phyloP scores from a whole-genome alignment of 92 coral and sea anemone genomes.

The Bergia puertoricense region DNA sequence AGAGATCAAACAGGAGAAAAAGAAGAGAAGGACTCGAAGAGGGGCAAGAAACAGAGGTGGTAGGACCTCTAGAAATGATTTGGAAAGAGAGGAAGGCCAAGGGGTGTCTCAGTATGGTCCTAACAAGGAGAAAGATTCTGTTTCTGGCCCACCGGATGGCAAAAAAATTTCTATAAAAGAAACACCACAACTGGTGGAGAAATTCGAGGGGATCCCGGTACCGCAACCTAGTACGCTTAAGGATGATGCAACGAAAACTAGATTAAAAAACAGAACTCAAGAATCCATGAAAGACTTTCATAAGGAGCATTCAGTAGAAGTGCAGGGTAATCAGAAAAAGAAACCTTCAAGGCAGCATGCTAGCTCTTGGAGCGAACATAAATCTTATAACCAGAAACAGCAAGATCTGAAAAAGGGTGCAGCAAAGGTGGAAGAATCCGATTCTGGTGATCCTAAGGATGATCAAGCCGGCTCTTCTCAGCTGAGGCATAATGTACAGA shows the following conservation, averaged over 20 bases:
- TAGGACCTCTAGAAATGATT: neutral
- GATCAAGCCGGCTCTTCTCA: neutral
- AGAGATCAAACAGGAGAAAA: slow-evolving; percentile 16
- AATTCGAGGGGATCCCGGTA: neutral
- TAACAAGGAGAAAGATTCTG: neutral
- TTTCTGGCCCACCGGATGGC: neutral
- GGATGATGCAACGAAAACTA: neutral
- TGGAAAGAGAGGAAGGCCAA: neutral
- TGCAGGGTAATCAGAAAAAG: neutral
- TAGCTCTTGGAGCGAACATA: slow-evolving; percentile 34
- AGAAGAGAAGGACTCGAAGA: slow-evolving; percentile 28
- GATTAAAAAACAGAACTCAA: neutral
- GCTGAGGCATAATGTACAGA: neutral
- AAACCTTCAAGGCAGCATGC: slow-evolving; percentile 27
- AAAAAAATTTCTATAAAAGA: neutral
- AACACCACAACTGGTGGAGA: neutral
- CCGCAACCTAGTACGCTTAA: neutral
- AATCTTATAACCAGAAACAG: neutral
- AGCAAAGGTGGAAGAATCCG: neutral
- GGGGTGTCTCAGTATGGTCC: neutral
- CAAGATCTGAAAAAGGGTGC: neutral
- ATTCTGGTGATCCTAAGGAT: neutral
- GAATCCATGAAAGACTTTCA: neutral
- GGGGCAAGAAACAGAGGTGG: neutral
- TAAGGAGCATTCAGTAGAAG: neutral